Evolutionary conservation across 2,888 invertebrate species (phyloP).

Genomic region (Epinotia brunnichana): DNA sequence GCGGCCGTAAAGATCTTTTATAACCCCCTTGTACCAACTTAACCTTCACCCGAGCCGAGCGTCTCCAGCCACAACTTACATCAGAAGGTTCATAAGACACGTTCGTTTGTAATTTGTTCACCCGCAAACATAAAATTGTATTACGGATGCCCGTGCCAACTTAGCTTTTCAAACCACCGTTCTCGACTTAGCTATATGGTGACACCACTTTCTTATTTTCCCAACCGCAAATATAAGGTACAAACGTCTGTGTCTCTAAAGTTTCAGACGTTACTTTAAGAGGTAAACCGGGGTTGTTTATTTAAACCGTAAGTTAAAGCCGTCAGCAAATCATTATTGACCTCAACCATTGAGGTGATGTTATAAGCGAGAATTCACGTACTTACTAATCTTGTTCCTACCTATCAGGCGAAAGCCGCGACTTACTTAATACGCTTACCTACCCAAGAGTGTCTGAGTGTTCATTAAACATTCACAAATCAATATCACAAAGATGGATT

Average conservation of each 20-base stretch:
- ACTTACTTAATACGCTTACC: neutral
- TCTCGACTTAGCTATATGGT: neutral
- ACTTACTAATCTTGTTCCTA: neutral
- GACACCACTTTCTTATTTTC: slow-evolving; percentile 25
- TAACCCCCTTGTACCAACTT: slow-evolving; percentile 17
- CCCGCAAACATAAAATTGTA: slow-evolving; percentile 16
- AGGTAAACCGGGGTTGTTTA: neutral
- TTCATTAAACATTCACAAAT: neutral
- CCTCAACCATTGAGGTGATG: neutral
- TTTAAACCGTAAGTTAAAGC: neutral
- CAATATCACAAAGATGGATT: neutral
- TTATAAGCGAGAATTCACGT: neutral
- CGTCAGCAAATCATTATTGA: neutral
- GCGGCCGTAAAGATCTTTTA: slow-evolving; percentile 36
- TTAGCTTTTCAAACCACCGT: neutral
- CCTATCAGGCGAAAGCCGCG: neutral
- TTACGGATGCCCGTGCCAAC: neutral
- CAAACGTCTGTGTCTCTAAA: neutral
- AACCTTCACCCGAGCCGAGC: neutral
- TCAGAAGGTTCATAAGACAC: neutral
- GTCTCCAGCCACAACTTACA: neutral
- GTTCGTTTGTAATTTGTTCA: slow-evolving; percentile 29
- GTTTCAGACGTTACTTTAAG: neutral
- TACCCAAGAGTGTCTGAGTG: neutral
- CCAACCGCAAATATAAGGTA: slow-evolving; percentile 13